Evolutionary conservation across 1,140 invertebrate genomes (phyloP).

Genomic region (Cotesia chilonis): DNA sequence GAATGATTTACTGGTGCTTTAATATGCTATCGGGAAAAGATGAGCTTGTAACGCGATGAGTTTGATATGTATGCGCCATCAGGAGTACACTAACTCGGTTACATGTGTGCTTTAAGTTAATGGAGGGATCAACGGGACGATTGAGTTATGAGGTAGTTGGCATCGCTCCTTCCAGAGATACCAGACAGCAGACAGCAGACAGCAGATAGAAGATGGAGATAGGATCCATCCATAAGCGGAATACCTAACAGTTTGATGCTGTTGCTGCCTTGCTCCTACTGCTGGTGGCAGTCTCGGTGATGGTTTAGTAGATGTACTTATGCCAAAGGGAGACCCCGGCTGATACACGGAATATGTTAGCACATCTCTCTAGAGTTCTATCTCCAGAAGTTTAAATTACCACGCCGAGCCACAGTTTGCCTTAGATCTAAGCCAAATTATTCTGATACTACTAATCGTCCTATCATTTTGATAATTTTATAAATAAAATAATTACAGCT

Average conservation of each 20-base stretch:
- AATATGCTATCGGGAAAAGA: constrained; percentile 1
- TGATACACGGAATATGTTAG: constrained; percentile 34
- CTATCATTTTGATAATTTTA: too few relatives aligned
- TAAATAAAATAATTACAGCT: too few relatives aligned
- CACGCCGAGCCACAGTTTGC: background rate
- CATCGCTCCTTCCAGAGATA: constrained; percentile 22
- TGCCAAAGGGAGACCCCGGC: constrained; percentile 3
- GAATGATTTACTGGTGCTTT: background rate
- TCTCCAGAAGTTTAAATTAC: constrained; percentile 22
- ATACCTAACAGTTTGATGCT: constrained; percentile 34
- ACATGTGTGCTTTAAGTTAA: constrained; percentile 43
- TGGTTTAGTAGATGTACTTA: background rate
- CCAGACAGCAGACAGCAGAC: too few relatives aligned
- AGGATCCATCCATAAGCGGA: constrained; percentile 32
- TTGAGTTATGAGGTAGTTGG: constrained; percentile 43
- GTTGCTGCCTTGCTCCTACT: constrained; percentile 19
- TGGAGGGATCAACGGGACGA: constrained; percentile 43
- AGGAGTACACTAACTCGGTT: constrained; percentile 40
- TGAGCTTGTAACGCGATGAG: constrained; percentile 33
- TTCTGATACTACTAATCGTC: too few relatives aligned
- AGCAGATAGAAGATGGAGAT: constrained; percentile 17
- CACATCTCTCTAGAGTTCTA: constrained; percentile 1
- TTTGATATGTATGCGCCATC: constrained; percentile 15
- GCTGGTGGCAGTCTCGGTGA: background rate
- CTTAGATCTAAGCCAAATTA: too few relatives aligned